Evolutionary conservation across 2,113 vertebrate species (phyloP), one percentile per base, ranked within the genome.

Genomic region (Danio rerio): DNA sequence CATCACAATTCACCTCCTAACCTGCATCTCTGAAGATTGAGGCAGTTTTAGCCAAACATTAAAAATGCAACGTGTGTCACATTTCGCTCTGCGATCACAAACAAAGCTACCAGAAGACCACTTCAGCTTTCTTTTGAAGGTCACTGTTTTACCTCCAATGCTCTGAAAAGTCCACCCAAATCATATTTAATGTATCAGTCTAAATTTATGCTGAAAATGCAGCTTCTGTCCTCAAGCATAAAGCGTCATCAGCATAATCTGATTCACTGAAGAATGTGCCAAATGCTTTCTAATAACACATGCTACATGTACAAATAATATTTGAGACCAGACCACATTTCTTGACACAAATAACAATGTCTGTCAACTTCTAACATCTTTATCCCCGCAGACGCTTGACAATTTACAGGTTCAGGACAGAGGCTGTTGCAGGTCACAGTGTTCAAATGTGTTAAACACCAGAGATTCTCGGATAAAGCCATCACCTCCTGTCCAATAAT

Each of bases 51-150:
- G 16, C 68, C 71, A 68, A 68, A 16, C 71, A 74, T 74, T 56
- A 56, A 74, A 74, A 56, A 74, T 74, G 52, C 71, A 74, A 31
- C 69, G 52, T 50, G 52, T 42, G 71, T 74, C 50, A 74, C 52
- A 74, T 74, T 74, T 56, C 71, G 5, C 52, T 15, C 53, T 11
- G 52, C 71, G 13, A 74, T 56, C 52, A 43, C 71, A 74, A 74
- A 43, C 21, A 56, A 55, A 73, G 20, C 52, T 31, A 21, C 49
- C 50, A 55, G 21, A 55, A 18, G 2, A 74, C 50, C 21, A 18
- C 52, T 56, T 7, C 31, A 40, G 52, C 31, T 55, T 59, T 62
- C 43, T 15, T 31, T 8, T 13, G n/a, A 71, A 71, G 47, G 68
- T 15, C 7, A 15, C 18, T 5, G 4, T 9, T 15, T 5, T 52